Conservation (phyloP, 2,797 vertebrate genomes). For the Nyctibius grandis region DNA sequence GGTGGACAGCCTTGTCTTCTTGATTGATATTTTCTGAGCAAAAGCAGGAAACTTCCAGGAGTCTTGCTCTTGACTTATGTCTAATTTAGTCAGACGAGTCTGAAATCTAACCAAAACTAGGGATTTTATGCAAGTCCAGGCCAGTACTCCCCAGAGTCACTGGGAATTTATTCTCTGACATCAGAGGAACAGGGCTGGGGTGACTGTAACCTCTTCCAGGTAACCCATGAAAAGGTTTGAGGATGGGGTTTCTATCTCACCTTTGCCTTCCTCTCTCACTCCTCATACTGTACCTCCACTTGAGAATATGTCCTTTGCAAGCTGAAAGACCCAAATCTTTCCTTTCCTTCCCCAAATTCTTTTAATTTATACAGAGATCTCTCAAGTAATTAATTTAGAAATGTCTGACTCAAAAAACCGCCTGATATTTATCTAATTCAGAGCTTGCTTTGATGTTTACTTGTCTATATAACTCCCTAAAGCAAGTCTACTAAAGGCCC, state of each 20-base stretch:
- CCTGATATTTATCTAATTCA: background rate
- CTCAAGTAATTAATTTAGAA: background rate
- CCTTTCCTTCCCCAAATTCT: background rate
- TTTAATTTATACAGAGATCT: background rate
- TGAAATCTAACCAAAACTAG: background rate
- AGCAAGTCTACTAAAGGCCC: background rate
- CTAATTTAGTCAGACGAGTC: background rate
- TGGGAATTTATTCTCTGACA: background rate
- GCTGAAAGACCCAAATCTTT: background rate
- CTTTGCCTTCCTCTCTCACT: background rate
- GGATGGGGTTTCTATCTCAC: background rate
- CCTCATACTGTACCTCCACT: background rate
- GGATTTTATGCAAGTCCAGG: background rate
- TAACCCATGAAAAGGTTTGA: rapidly evolving
- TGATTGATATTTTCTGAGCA: background rate
- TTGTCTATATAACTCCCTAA: background rate
- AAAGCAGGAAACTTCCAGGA: background rate
- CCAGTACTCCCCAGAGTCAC: background rate
- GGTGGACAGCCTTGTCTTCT: background rate
- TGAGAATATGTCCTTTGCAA: background rate
- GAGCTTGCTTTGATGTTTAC: background rate
- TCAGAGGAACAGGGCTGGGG: background rate
- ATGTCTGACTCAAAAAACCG: background rate
- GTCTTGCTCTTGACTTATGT: background rate
- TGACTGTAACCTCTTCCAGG: background rate